phyloP scores from a whole-genome alignment of 2,113 vertebrate genomes.

The Albula glossodonta region DNA sequence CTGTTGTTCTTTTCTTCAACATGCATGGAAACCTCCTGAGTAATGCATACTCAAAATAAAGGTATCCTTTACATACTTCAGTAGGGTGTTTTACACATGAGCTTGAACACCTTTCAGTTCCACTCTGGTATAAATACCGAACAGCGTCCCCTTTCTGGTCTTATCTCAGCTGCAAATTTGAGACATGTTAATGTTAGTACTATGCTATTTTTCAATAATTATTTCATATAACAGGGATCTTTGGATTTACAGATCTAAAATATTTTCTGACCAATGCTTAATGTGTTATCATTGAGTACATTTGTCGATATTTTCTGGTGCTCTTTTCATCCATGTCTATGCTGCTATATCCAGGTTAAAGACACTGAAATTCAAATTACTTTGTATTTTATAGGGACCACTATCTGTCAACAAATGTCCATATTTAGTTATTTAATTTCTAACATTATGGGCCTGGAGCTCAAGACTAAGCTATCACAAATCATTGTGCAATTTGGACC shows the following conservation, averaged over 20 bases:
- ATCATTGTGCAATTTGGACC: conserved; percentile 42
- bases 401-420: neutral
- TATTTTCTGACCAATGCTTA: too few relatives aligned
- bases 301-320: too few relatives aligned
- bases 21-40: neutral
- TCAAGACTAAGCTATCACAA: conserved; percentile 53
- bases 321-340: too few relatives aligned
- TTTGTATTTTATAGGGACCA: neutral
- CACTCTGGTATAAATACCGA: neutral
- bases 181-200: neutral
- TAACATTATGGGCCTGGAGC: conserved; percentile 28
- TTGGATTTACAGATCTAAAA: too few relatives aligned
- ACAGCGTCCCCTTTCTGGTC: neutral
- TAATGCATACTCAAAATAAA: neutral
- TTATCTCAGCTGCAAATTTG: too few relatives aligned
- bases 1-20: neutral
- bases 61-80: neutral
- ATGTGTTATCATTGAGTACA: too few relatives aligned
- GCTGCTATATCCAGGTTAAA: neutral
- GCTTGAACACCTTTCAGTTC: neutral
- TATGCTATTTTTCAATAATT: neutral
- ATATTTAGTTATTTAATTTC: neutral
- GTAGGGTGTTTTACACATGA: neutral
- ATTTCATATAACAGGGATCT: neutral
- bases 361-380: neutral